Evolutionary conservation across 2,888 invertebrate species (phyloP).

Genomic region (Nasonovia ribisnigri): DNA sequence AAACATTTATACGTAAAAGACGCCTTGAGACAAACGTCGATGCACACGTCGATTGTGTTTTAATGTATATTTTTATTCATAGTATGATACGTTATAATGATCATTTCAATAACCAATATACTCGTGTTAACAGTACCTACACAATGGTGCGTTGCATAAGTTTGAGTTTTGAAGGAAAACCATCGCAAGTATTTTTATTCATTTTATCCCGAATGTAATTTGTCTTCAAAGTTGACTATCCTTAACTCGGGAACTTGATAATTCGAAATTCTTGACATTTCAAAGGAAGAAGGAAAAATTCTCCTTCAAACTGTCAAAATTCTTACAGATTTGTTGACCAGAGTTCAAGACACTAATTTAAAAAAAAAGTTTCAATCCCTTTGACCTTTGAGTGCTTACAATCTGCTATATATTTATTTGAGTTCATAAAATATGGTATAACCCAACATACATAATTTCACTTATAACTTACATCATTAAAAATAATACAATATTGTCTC

Average conservation of each 20-base stretch:
- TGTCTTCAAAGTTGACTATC: neutral
- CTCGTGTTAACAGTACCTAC: neutral
- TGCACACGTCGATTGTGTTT: neutral
- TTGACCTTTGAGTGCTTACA: neutral
- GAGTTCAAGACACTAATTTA: neutral
- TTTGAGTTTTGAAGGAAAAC: neutral
- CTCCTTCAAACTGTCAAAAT: neutral
- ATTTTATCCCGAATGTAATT: neutral
- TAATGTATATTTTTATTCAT: neutral
- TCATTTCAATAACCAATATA: neutral
- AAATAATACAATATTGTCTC: no score
- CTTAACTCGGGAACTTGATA: neutral
- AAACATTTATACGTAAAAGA: neutral
- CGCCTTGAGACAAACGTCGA: neutral
- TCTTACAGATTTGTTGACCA: neutral
- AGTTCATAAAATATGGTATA: neutral
- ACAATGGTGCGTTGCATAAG: no score
- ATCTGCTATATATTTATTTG: neutral
- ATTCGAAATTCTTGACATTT: neutral
- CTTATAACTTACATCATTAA: neutral
- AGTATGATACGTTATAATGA: neutral
- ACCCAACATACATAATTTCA: neutral
- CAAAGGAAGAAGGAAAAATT: neutral
- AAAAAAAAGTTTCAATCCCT: neutral
- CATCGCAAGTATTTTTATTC: neutral